A percentile compares a stretch with the other conserved stretches of the same genome.
Conservation (phyloP, 2,113 vertebrate species). For the Menura novaehollandiae region DNA sequence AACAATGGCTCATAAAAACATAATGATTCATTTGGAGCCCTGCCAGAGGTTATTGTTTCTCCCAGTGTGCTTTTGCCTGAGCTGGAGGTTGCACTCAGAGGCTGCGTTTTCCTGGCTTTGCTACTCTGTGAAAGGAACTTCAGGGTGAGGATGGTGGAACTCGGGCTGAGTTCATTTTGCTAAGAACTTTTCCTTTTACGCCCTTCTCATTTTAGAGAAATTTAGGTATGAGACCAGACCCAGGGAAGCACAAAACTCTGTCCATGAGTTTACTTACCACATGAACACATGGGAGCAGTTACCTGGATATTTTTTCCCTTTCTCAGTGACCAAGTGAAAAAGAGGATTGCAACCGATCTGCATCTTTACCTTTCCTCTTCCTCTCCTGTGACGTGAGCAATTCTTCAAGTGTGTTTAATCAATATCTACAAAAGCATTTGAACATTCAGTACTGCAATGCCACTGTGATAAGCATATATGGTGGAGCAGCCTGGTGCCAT, state of each 20-base stretch:
- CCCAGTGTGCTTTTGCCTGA: neutral
- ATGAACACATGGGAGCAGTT: neutral
- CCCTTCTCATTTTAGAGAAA: neutral
- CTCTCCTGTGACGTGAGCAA: neutral
- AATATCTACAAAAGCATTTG: neutral
- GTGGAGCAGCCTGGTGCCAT: neutral
- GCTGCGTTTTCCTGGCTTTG: neutral
- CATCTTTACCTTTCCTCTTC: neutral
- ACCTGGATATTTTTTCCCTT: neutral
- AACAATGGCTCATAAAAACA: neutral
- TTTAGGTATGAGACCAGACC: neutral
- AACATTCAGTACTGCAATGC: neutral
- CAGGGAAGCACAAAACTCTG: accelerated
- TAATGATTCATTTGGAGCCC: neutral
- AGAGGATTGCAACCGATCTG: neutral
- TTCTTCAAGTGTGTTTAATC: neutral
- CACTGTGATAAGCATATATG: neutral
- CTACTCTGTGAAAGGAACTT: neutral
- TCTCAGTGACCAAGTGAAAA: neutral
- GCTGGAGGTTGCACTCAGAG: neutral
- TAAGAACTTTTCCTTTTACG: neutral
- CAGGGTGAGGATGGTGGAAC: neutral
- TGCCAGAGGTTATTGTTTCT: neutral
- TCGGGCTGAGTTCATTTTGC: neutral
- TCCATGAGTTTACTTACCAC: neutral